Base-by-base conservation (phyloP, 1,140 invertebrate genomes). In the Akabosia matsudoensis region DNA sequence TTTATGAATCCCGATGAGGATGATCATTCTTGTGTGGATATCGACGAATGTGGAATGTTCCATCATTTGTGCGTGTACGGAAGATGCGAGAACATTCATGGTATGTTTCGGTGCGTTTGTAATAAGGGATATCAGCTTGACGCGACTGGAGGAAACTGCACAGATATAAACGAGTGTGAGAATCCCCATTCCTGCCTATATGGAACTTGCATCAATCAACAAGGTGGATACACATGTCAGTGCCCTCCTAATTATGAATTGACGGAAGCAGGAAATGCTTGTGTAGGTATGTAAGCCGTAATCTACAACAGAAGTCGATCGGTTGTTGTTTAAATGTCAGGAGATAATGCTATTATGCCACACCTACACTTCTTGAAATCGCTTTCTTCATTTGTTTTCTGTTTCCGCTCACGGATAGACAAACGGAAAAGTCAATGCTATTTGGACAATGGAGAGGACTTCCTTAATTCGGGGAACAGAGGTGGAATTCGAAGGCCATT, bases 31-130 rank as follows among this genome's bases (percentile, higher is more conserved):
- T 97, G 95, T 85, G 64, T 82, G 89, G 96, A 97, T 84, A 93
- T 97, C 28, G 90, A 98, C 83, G 96, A 98, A 84, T 98, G 96
- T 83, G 88, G 91, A 31, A 91, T 92, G 85, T 95, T 96, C 85
- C 90, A 89, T 82, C 93, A 95, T 82, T 86, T 96, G 0, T 97
- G 94, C 84, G 91, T 94, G 1, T 93, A 89, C 84, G 94, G 94
- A 0, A 88, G 88, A 78, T 96, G 94, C 85, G 92, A 93, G 82
- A 97, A 97, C 84, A 90, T 92, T 1, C 92, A 93, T 84, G 94
- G 94, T 18, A 93, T 93, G 89, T 96, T 95, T 84, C 88, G 80
- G 52, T 96, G 93, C 83, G 89, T 92, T 78, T 95, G 94, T 83
- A 88, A 93, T 83, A 90, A 92, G 82, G 93, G 93, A 0, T 96